Evolutionary conservation across 2,797 vertebrate genomes (phyloP), one percentile per base, ranked within the genome.

Genomic region (Podarcis siculus): DNA sequence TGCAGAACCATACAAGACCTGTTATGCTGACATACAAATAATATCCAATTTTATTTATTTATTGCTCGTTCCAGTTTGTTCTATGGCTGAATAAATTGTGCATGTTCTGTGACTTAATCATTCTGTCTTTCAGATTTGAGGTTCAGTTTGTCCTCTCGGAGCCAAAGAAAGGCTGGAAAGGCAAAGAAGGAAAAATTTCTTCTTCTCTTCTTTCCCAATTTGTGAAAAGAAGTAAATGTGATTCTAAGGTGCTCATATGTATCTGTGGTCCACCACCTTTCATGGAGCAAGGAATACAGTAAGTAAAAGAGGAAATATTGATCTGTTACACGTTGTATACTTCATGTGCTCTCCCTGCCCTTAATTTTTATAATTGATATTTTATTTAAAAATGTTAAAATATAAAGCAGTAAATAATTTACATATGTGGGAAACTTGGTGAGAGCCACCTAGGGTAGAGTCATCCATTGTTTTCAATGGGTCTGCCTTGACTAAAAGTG

Each of bases 261-360:
- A 97, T 99, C 87, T 99, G 98, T 88, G 99, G 99, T 37, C 98
- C 99, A 86, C n/a, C 92, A 21, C 95, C 96, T 89, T 99, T 99
- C 92, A 98, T 97, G 75, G 97, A 99, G 80, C 96, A 97, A 84
- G 97, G 98, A 83, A 64, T 97, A 35, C 95, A 96, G 99, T 99
- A 93, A 95, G 98, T 97, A 87, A 90, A 71, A 64, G 2, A 35
- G 10, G 58, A 49, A 69, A 45, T 71, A 64, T 5, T 71, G 39
- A 27, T 86, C 32, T 42, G 6, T 7, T 17, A 42, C 55, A 69
- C 49, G 7, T 69, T 49, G 25, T 78, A 8, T 39, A 71, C 13
- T 15, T 35, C 8, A 35, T 66, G 13, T 37, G 13, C 21, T 79
- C 45, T 15, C 49, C 49, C 5, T 9, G 1, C 45, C 49, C 49